These are phyloP conservation scores for Acrocyrtus sp. DNA, from an alignment of 2,888 invertebrate genomes.

Conservation along the genomic window DNA sequence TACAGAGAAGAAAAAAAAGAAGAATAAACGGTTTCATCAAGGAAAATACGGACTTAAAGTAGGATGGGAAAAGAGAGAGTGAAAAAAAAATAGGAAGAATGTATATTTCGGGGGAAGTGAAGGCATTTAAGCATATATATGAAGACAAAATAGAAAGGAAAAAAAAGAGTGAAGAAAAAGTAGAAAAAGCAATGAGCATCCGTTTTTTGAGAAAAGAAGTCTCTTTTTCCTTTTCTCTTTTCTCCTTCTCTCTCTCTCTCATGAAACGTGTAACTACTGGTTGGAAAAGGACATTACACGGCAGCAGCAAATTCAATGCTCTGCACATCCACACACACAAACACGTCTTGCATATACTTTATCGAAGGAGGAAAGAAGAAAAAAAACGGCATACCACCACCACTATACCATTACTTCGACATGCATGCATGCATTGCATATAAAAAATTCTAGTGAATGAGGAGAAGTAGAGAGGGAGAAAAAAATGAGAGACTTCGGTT, in stretches of 20 bases:
- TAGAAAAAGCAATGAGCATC: constrained; percentile 46
- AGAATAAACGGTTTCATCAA: constrained; percentile 30
- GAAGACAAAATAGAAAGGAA: constrained; percentile 19
- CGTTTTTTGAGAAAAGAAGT: constrained; percentile 32
- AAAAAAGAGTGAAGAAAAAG: constrained; percentile 25
- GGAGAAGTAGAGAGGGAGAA: constrained; percentile 14
- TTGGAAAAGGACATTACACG: constrained; percentile 44
- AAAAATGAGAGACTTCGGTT: constrained; percentile 34
- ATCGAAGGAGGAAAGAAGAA: too few species aligned
- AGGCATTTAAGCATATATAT: constrained; percentile 26
- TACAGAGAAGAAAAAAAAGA: too few species aligned
- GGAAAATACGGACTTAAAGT: constrained; percentile 9
- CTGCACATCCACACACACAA: constrained; percentile 17
- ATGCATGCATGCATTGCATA: constrained; percentile 43
- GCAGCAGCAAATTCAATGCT: constrained; percentile 30
- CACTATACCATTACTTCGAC: constrained; percentile 32
- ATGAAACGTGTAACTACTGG: constrained; percentile 45
- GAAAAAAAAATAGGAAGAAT: constrained; percentile 13
- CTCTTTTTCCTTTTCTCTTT: too few species aligned
- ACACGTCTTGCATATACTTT: constrained; percentile 30
- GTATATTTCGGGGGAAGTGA: constrained; percentile 20
- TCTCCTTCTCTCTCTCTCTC: constrained; percentile 20
- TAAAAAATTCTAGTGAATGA: constrained; percentile 20
- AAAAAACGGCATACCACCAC: constrained; percentile 19
- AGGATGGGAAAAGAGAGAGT: neutral